These are phyloP conservation scores for Drosophila kohkoa DNA, from an alignment of 1,140 invertebrate genomes.

Conservation along the genomic window DNA sequence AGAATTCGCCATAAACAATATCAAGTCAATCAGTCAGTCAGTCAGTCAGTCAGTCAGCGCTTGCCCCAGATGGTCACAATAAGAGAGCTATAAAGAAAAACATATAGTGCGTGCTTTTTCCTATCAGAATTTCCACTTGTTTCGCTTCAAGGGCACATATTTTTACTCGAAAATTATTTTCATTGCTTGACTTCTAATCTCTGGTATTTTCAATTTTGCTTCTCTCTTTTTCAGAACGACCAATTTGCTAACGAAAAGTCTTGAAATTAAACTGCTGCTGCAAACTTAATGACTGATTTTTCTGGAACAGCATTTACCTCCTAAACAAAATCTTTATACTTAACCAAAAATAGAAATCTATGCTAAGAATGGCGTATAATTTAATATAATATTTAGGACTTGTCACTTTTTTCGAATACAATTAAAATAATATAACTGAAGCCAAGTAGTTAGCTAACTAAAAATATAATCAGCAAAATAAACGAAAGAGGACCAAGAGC, in stretches of 20 bases:
- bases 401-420: neutral
- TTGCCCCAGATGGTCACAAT: constrained; percentile 15
- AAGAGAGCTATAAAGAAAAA: constrained; percentile 13
- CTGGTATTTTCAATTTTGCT: neutral
- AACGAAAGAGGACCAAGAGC: constrained; percentile 14
- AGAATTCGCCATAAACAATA: constrained; percentile 33
- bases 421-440: neutral
- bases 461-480: constrained; percentile 6
- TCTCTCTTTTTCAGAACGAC: constrained; percentile 67
- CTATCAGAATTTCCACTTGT: constrained; percentile 47
- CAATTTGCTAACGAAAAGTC: constrained; percentile 77
- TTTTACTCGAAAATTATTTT: neutral
- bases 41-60: constrained; percentile 22
- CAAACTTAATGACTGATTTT: constrained; percentile 79
- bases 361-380: constrained; percentile 34
- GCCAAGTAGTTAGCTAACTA: neutral
- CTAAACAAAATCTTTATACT: constrained; percentile 46
- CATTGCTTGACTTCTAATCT: constrained; percentile 1
- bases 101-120: constrained; percentile 30
- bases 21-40: neutral
- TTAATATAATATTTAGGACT: constrained; percentile 25
- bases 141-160: constrained; percentile 32
- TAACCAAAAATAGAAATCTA: neutral
- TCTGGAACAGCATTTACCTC: constrained; percentile 63
- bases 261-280: constrained; percentile 71